A percentile compares a stretch with the other conserved stretches of the same genome.
phyloP scores from a whole-genome alignment of 2,113 vertebrate species.

The Chionomys nivalis region DNA sequence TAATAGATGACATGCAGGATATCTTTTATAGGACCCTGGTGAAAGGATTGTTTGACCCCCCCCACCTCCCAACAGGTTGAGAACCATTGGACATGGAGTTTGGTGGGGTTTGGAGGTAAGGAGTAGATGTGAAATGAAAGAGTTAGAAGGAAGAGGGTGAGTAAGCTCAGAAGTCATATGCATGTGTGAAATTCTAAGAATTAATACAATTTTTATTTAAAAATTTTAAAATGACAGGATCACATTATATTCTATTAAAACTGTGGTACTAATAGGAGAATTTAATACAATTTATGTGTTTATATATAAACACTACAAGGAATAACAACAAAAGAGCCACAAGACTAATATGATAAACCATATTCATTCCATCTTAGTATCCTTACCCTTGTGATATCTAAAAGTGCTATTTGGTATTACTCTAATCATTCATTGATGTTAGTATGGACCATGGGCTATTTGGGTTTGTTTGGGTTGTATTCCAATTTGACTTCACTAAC shows the following conservation, averaged over 20 bases:
- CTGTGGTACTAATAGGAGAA: background rate
- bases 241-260: background rate
- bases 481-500: background rate
- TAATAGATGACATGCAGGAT: background rate
- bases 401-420: background rate
- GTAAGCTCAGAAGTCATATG: background rate
- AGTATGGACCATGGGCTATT: background rate
- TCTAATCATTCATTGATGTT: background rate
- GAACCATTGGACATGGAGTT: background rate
- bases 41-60: background rate
- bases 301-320: background rate
- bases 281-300: background rate
- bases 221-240: background rate
- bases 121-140: background rate
- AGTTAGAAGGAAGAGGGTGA: background rate
- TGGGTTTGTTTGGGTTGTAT: background rate
- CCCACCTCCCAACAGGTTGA: background rate
- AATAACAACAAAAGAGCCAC: background rate
- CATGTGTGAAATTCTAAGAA: background rate
- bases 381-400: background rate
- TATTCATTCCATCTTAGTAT: background rate
- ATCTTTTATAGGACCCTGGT: background rate
- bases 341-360: background rate
- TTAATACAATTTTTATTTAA: background rate
- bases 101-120: background rate